Evolutionary conservation across 2,888 invertebrate genomes (phyloP).

Genomic region (Coelopa pilipes): DNA sequence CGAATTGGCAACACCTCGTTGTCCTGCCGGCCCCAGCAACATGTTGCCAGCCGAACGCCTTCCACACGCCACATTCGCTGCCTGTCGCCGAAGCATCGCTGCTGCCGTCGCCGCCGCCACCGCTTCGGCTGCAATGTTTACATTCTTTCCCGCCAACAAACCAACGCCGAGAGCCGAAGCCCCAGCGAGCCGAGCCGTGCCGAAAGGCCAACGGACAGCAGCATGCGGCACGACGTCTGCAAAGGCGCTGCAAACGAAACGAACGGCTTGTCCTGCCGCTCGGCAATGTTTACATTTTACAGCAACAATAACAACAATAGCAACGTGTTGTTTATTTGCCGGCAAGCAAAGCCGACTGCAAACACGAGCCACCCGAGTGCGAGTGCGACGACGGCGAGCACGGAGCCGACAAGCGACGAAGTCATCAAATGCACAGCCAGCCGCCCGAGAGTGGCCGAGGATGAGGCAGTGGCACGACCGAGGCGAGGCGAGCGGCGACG

Average conservation of each 20-base stretch:
- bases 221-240: constrained; percentile 51
- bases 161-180: constrained; percentile 49
- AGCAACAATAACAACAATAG: constrained; percentile 35
- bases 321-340: constrained; percentile 48
- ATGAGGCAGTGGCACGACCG: not conserved
- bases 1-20: too few species aligned
- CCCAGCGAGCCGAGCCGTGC: constrained; percentile 52
- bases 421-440: constrained; percentile 25
- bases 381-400: constrained; percentile 18
- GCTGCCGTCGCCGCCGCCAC: not conserved
- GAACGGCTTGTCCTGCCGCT: not conserved
- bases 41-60: not conserved
- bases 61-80: constrained; percentile 2
- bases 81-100: not conserved
- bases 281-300: constrained; percentile 57
- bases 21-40: not conserved
- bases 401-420: constrained; percentile 40
- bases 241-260: constrained; percentile 45
- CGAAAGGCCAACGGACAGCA: constrained; percentile 48
- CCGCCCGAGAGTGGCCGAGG: too few species aligned
- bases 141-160: constrained; percentile 54
- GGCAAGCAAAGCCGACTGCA: constrained; percentile 38
- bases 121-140: constrained; percentile 45
- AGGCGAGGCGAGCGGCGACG: not conserved
- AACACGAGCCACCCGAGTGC: constrained; percentile 17